Conservation (phyloP, 2,113 vertebrate genomes). For the Nerophis ophidion region DNA sequence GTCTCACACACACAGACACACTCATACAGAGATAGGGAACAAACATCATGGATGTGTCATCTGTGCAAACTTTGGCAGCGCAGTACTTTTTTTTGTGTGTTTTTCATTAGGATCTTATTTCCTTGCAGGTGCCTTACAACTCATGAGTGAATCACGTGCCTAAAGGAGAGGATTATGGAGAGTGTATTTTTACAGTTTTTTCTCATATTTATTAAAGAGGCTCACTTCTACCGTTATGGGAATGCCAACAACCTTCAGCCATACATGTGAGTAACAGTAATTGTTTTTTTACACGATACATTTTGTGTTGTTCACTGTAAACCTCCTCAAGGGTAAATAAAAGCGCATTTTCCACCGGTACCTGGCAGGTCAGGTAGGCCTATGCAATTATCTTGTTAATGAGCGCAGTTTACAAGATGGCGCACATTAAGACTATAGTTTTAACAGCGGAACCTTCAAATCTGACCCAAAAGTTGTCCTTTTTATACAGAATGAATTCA, state of each 20-base stretch:
- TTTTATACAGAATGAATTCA: no score
- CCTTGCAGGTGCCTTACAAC: background rate
- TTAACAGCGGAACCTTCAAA: no score
- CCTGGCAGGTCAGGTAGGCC: no score
- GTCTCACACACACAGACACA: slow-evolving; percentile 4
- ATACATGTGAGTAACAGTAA: slow-evolving; percentile 79
- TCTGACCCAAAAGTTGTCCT: no score
- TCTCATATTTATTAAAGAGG: slow-evolving; percentile 53
- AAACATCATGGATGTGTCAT: slow-evolving; percentile 16
- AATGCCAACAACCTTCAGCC: slow-evolving; percentile 65
- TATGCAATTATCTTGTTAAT: no score
- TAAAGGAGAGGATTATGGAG: slow-evolving; percentile 49
- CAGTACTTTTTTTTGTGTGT: background rate
- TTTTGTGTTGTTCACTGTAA: no score
- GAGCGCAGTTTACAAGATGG: no score
- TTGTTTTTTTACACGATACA: no score
- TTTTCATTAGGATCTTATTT: background rate
- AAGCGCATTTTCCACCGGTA: no score
- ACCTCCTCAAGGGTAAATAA: no score
- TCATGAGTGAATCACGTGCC: slow-evolving; percentile 12
- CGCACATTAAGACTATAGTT: no score
- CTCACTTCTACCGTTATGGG: slow-evolving; percentile 42
- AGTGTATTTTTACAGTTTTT: slow-evolving; percentile 36
- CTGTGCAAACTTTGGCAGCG: background rate
- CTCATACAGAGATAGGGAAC: background rate